These are phyloP conservation scores for Antheraea mylitta DNA, from an alignment of 1,140 invertebrate species.

Conservation along the genomic window DNA sequence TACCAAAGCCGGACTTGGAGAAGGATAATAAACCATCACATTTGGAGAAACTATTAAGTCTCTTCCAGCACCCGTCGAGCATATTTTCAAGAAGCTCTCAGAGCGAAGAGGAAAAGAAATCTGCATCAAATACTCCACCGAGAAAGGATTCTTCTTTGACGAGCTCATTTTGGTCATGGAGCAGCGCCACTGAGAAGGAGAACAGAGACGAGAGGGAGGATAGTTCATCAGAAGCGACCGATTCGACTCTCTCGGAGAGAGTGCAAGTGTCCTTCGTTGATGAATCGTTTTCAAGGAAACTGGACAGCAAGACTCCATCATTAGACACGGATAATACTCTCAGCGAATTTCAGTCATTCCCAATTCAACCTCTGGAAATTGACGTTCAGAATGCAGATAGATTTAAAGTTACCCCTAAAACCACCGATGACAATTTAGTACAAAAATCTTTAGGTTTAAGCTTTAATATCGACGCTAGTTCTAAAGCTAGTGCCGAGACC, in stretches of 20 bases:
- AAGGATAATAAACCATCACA: constrained; percentile 71
- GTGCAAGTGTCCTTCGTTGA: constrained; percentile 68
- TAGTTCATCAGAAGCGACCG: constrained; percentile 56
- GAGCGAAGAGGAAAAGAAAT: constrained; percentile 60
- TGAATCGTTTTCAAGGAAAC: constrained; percentile 66
- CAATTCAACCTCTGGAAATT: constrained; percentile 27
- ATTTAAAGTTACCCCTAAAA: constrained; percentile 53
- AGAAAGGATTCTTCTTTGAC: constrained; percentile 66
- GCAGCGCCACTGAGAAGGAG: constrained; percentile 48
- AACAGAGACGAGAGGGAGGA: constrained; percentile 56
- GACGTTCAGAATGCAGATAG: constrained; percentile 19
- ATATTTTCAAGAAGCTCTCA: constrained; percentile 70
- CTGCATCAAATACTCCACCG: constrained; percentile 61
- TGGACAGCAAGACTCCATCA: constrained; percentile 70
- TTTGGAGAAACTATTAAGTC: constrained; percentile 78
- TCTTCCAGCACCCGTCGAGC: constrained; percentile 79
- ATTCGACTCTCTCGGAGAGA: constrained; percentile 66
- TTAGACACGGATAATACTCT: constrained; percentile 69
- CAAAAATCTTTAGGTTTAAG: constrained; percentile 75
- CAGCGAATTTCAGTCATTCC: constrained; percentile 64
- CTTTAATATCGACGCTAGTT: constrained; percentile 45
- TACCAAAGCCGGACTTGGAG: constrained; percentile 58
- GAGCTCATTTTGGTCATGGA: constrained; percentile 75
- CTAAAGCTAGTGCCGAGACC: constrained; percentile 49
- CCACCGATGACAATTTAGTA: constrained; percentile 75